phyloP scores from a whole-genome alignment of 2,888 invertebrate genomes.

The Hirtodrosophila alboralis region DNA sequence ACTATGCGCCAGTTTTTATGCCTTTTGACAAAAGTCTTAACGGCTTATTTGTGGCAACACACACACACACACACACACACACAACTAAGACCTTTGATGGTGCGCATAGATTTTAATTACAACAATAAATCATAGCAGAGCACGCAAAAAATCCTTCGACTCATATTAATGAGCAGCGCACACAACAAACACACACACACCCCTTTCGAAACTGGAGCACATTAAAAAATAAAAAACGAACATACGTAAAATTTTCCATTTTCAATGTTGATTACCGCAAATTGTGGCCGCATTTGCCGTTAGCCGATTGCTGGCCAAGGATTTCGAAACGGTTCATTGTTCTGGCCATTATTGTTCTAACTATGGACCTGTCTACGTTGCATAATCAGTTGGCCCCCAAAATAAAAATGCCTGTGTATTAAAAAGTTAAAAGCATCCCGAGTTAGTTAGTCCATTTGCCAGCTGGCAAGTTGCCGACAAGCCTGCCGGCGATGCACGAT shows the following conservation, averaged over 20 bases:
- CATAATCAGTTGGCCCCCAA: constrained; percentile 49
- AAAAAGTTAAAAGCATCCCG: constrained; percentile 64
- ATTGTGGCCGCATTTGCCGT: constrained; percentile 16
- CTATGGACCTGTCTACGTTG: constrained; percentile 13
- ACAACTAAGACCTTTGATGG: constrained; percentile 20
- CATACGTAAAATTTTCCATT: constrained; percentile 28
- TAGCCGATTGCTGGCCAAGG: constrained; percentile 6
- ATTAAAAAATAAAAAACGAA: constrained; percentile 21
- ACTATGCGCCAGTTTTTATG: constrained; percentile 42
- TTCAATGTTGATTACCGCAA: constrained; percentile 37
- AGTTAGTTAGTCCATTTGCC: constrained; percentile 42
- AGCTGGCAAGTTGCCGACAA: constrained; percentile 35
- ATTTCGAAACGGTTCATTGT: constrained; percentile 37
- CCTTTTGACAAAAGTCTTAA: constrained; percentile 76
- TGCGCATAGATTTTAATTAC: constrained; percentile 70
- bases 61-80: constrained; percentile 14
- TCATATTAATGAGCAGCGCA: constrained; percentile 25
- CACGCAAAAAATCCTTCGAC: constrained; percentile 30
- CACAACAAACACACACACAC: constrained; percentile 6
- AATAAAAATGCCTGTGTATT: constrained; percentile 59
- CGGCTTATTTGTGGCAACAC: constrained; percentile 55
- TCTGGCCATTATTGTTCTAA: constrained; percentile 39
- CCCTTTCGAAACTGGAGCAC: constrained; percentile 11
- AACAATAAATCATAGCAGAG: constrained; percentile 66
- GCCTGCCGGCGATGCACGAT: constrained; percentile 1